phyloP scores from a whole-genome alignment of 2,888 invertebrate species.

The Lapara coniferarum region DNA sequence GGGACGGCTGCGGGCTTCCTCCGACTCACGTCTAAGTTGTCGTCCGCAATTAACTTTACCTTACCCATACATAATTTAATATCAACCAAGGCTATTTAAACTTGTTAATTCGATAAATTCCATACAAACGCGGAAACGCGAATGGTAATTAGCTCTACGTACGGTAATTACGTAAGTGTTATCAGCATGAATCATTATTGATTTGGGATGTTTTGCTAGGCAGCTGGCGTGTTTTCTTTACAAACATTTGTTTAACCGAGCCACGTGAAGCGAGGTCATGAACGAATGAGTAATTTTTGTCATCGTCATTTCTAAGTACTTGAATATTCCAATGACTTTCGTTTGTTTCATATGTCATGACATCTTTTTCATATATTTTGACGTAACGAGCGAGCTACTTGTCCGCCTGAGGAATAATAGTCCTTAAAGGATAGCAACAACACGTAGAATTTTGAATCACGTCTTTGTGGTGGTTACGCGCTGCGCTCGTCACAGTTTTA shows the following conservation, averaged over 20 bases:
- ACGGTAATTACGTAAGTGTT: constrained; percentile 37
- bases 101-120: constrained; percentile 13
- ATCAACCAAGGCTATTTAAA: neutral
- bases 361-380: too few relatives aligned
- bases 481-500: too few relatives aligned
- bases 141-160: constrained; percentile 32
- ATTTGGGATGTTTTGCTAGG: constrained; percentile 60
- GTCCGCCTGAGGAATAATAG: too few relatives aligned
- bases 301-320: constrained; percentile 2
- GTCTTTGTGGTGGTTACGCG: too few relatives aligned
- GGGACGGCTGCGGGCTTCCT: too few relatives aligned
- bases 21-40: too few relatives aligned
- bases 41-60: too few relatives aligned
- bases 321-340: neutral
- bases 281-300: constrained; percentile 28
- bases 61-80: too few relatives aligned
- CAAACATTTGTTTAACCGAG: constrained; percentile 60
- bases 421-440: too few relatives aligned
- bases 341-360: too few relatives aligned
- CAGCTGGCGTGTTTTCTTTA: constrained; percentile 48
- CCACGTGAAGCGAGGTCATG: constrained; percentile 53
- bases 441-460: too few relatives aligned
- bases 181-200: constrained; percentile 61
- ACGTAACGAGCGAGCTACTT: too few relatives aligned
- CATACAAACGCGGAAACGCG: constrained; percentile 21